Evolutionary conservation across 2,797 vertebrate genomes (phyloP).

Genomic region (Oophaga sylvatica): DNA sequence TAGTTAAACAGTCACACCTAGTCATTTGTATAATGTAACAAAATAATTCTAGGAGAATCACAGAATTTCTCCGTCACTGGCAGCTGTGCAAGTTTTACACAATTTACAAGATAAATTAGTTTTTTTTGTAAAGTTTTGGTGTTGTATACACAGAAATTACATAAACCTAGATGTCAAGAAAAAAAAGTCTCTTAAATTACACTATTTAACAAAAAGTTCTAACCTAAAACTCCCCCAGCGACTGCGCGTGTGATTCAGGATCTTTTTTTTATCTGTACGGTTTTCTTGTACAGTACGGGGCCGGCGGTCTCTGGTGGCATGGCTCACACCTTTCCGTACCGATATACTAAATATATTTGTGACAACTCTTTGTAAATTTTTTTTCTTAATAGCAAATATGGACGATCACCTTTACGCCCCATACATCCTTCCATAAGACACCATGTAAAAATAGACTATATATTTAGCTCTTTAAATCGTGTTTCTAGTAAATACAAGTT

Average conservation of each 20-base stretch:
- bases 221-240: slow-evolving; percentile 27
- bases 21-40: slow-evolving; percentile 76
- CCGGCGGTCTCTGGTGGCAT: not conserved
- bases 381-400: slow-evolving; percentile 40
- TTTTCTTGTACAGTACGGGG: slow-evolving; percentile 27
- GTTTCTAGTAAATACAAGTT: slow-evolving; percentile 57
- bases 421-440: slow-evolving; percentile 63
- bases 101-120: slow-evolving; percentile 78
- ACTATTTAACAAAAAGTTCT: slow-evolving; percentile 79
- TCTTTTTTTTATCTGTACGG: slow-evolving; percentile 66
- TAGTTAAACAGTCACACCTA: slow-evolving; percentile 80
- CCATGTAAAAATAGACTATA: slow-evolving; percentile 60
- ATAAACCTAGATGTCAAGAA: slow-evolving; percentile 80
- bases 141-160: slow-evolving; percentile 83
- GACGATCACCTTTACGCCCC: slow-evolving; percentile 63
- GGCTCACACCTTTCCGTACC: not conserved
- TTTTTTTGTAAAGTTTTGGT: slow-evolving; percentile 75
- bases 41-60: slow-evolving; percentile 68
- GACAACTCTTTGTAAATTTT: slow-evolving; percentile 12
- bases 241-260: slow-evolving; percentile 62
- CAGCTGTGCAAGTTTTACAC: slow-evolving; percentile 79
- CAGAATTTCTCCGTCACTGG: slow-evolving; percentile 66
- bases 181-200: slow-evolving; percentile 79
- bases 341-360: slow-evolving; percentile 39
- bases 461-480: slow-evolving; percentile 64